phyloP scores from a whole-genome alignment of 1,140 invertebrate genomes.

The Lethocerus indicus region DNA sequence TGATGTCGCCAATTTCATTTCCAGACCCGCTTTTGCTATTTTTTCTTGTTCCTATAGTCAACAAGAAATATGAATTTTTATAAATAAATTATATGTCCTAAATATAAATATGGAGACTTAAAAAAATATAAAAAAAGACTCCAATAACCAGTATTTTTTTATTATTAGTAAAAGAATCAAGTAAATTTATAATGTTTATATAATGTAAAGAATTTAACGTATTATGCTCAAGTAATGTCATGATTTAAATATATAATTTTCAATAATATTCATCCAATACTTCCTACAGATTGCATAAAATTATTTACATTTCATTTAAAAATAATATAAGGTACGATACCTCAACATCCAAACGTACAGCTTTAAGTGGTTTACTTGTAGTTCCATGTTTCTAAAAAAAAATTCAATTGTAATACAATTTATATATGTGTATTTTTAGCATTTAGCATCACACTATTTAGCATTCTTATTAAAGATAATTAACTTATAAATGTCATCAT shows the following conservation, averaged over 20 bases:
- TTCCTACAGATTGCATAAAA: too few species aligned
- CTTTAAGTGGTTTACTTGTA: slow-evolving; percentile 85
- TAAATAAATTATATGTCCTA: neutral
- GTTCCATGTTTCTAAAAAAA: slow-evolving; percentile 82
- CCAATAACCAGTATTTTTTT: too few species aligned
- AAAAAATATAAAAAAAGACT: too few species aligned
- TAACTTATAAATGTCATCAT: neutral
- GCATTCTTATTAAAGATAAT: neutral
- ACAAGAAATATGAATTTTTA: neutral
- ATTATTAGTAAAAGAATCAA: too few species aligned
- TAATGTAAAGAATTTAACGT: too few species aligned
- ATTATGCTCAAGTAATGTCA: too few species aligned
- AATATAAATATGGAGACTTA: too few species aligned
- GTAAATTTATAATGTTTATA: too few species aligned
- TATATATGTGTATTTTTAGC: neutral
- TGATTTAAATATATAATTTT: too few species aligned
- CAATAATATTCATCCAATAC: too few species aligned
- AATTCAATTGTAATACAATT: slow-evolving; percentile 4
- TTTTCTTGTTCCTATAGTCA: slow-evolving; percentile 74
- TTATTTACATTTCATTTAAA: neutral
- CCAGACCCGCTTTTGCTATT: slow-evolving; percentile 89
- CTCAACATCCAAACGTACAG: slow-evolving; percentile 74
- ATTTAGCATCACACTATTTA: neutral
- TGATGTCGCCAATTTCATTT: slow-evolving; percentile 92
- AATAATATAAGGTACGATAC: slow-evolving; percentile 23